A percentile compares a stretch with the other conserved stretches of the same genome.
phyloP scores from a whole-genome alignment of 2,113 vertebrate genomes.

The Ictidomys tridecemlineatus region DNA sequence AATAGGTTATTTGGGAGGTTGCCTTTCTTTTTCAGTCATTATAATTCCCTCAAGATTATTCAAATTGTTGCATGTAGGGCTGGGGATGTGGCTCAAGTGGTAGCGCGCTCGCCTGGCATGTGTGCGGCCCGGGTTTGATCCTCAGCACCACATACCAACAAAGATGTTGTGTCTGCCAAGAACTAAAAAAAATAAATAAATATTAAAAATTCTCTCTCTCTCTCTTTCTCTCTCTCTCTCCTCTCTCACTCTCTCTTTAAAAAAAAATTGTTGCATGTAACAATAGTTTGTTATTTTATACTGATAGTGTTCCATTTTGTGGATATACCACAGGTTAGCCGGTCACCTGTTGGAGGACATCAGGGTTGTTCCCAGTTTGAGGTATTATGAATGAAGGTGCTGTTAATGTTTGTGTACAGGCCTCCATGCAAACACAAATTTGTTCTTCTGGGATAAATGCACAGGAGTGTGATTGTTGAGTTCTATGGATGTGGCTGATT shows the following conservation, averaged over 20 bases:
- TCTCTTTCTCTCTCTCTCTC: no score
- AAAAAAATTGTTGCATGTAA: not conserved
- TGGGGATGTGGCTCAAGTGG: no score
- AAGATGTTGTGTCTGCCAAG: no score
- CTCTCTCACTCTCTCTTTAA: no score
- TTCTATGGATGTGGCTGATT: not conserved
- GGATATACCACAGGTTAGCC: not conserved
- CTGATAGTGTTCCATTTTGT: not conserved
- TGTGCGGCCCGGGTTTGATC: no score
- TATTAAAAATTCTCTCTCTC: no score
- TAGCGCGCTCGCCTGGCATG: no score
- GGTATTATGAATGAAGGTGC: not conserved
- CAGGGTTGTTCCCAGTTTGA: not conserved
- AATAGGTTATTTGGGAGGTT: not conserved
- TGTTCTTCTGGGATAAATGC: conserved; percentile 26
- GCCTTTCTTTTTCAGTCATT: not conserved
- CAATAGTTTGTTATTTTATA: not conserved
- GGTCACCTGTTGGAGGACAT: not conserved
- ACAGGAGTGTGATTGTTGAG: not conserved
- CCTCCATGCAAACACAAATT: conserved; percentile 34
- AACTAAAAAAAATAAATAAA: no score
- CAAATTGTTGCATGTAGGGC: not conserved
- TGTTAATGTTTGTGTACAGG: not conserved
- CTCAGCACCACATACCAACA: no score
- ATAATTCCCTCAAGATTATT: conserved; percentile 37